These are phyloP conservation scores for Sylvilagus bachmani DNA, from an alignment of 2,113 vertebrate species.

Conservation along the genomic window DNA sequence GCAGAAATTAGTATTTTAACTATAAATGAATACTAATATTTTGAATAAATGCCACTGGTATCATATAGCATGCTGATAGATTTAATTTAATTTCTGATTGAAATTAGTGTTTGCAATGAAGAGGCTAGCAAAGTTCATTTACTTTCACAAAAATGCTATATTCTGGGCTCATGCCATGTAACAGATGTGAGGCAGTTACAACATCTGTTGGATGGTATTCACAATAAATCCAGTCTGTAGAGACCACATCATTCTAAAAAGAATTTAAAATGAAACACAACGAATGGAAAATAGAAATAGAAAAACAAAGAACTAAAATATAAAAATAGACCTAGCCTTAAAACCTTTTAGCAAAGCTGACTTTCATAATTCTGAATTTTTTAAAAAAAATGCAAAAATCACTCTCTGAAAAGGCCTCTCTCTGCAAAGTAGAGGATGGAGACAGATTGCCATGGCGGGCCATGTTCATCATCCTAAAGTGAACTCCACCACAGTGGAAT, in stretches of 20 bases:
- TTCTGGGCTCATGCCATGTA: not conserved
- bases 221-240: not conserved
- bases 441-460: not conserved
- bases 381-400: not conserved
- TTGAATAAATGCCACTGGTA: not conserved
- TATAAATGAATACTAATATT: slow-evolving; percentile 24
- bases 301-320: not conserved
- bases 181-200: not conserved
- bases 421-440: not conserved
- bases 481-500: not conserved
- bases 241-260: not conserved
- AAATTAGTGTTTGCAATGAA: not conserved
- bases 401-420: not conserved
- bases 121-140: not conserved
- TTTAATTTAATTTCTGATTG: not conserved
- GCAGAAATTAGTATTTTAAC: not conserved
- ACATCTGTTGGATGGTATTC: not conserved
- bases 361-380: slow-evolving; percentile 19
- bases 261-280: slow-evolving; percentile 21
- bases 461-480: not conserved
- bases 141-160: not conserved
- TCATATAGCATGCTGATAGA: not conserved
- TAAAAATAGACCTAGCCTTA: not conserved
- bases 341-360: not conserved
- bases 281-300: not conserved